Conservation (phyloP, 2,113 vertebrate genomes). For the Cyrtonyx montezumae region DNA sequence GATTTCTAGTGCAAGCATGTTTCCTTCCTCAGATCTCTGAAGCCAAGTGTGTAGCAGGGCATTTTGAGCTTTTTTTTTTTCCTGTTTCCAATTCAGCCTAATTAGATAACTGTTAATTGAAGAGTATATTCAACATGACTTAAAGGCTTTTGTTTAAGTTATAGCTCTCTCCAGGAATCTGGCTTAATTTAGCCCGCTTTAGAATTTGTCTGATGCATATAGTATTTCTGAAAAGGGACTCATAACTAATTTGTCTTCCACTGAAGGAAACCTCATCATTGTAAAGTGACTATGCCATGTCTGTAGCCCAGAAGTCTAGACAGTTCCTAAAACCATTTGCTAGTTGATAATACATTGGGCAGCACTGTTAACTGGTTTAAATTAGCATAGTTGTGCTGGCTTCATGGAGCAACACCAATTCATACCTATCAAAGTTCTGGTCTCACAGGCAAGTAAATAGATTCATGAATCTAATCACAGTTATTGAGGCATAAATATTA, state of each 20-base stretch:
- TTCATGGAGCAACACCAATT: neutral
- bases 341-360: neutral
- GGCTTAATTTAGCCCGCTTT: slow-evolving; percentile 2
- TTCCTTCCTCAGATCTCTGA: neutral
- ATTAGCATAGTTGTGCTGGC: neutral
- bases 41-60: neutral
- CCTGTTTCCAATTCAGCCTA: neutral
- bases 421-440: neutral
- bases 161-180: neutral
- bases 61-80: neutral
- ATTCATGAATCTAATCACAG: neutral
- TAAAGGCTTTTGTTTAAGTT: neutral
- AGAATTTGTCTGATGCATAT: neutral
- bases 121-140: neutral
- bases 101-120: neutral
- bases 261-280: slow-evolving; percentile 17
- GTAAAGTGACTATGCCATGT: neutral
- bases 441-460: neutral
- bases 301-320: slow-evolving; percentile 38
- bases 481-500: slow-evolving; percentile 15
- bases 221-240: neutral
- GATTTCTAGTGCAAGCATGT: neutral
- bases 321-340: slow-evolving; percentile 3
- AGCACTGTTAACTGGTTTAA: slow-evolving; percentile 4
- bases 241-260: slow-evolving; percentile 1